phyloP scores from a whole-genome alignment of 1,140 invertebrate species.

The Elymnias hypermnestra region DNA sequence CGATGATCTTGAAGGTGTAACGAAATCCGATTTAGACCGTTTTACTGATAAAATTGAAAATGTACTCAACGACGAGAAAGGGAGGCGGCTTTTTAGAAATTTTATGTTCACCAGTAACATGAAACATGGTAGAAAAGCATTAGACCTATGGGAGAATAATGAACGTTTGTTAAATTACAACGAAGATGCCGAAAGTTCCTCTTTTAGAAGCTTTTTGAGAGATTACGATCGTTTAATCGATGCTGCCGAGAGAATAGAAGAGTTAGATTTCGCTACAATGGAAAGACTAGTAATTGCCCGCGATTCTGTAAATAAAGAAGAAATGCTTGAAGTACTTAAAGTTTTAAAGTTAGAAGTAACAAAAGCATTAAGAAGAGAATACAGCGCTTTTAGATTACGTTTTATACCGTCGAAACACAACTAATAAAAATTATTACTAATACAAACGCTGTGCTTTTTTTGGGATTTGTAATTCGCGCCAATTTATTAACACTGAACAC shows the following conservation, averaged over 20 bases:
- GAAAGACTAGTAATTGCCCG: slow-evolving; percentile 50
- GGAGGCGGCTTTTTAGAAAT: slow-evolving; percentile 60
- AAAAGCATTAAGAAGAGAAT: slow-evolving; percentile 60
- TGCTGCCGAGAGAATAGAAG: slow-evolving; percentile 59
- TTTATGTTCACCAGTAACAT: slow-evolving; percentile 66
- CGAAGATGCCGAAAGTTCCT: slow-evolving; percentile 38
- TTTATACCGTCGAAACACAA: slow-evolving; percentile 37
- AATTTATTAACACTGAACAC: no score
- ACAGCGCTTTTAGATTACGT: slow-evolving; percentile 53
- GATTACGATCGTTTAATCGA: slow-evolving; percentile 52
- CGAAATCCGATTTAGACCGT: slow-evolving; percentile 67
- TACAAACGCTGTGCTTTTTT: slow-evolving; percentile 24
- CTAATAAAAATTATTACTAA: slow-evolving; percentile 17
- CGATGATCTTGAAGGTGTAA: slow-evolving; percentile 58
- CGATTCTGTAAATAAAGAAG: slow-evolving; percentile 52
- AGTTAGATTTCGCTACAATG: slow-evolving; percentile 63
- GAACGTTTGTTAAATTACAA: slow-evolving; percentile 49
- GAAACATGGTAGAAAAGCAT: slow-evolving; percentile 45
- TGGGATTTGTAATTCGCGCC: slow-evolving; percentile 38
- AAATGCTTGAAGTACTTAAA: slow-evolving; percentile 53
- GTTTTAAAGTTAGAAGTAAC: slow-evolving; percentile 53
- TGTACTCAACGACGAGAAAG: slow-evolving; percentile 67
- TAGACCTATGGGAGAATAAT: slow-evolving; percentile 63
- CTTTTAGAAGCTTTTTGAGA: slow-evolving; percentile 35
- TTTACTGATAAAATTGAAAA: slow-evolving; percentile 73